Base-by-base conservation (phyloP, 2,113 vertebrate species). In the Laticauda laticaudata region DNA sequence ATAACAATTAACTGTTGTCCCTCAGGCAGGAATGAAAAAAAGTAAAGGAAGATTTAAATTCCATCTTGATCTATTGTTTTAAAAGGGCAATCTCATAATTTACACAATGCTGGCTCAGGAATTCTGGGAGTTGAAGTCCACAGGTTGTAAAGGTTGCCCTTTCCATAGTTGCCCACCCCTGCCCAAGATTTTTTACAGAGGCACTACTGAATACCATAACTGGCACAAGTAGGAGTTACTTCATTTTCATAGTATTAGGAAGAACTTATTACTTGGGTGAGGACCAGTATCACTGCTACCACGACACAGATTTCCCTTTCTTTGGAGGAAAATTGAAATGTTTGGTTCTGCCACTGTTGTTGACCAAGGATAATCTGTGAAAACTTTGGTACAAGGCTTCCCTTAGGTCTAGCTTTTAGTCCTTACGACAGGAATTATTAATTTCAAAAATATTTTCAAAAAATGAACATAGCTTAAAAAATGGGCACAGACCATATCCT, bases 1-100 rank as follows among this genome's bases (percentile, higher is more conserved):
- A 39, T 81, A 7, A 75, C 39, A 15, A 43, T 43, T 43, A 43
- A 21, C 69, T 8, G 18, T 81, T 39, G 69, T 20, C 18, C 20
- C 18, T 81, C 69, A 81, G 34, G 34, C 24, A 94, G 7, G 94
- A 75, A 64, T 1, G 94, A 90, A 54, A 92, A 18, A 2, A 1
- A 12, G 56, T 24, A 24, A 5, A 10, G 29, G 14, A 15, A 61
- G 26, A 51, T 0, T 8, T 8, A 24, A 0, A 0, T 45, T 93
- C 56, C 39, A n/a, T 12, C 14, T 10, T 75, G 90, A 69, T 86
- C 14, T 57, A 64, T 85, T 1, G 0, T 2, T 64, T 48, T 23
- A 21, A 59, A 51, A 0, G n/a, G 45, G 18, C 75, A 93, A 53
- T 39, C 18, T 57, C 56, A 51, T 1, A 29, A 21, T 1, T 56